Conservation (phyloP, 2,113 vertebrate genomes). For the Peromyscus polionotus region DNA sequence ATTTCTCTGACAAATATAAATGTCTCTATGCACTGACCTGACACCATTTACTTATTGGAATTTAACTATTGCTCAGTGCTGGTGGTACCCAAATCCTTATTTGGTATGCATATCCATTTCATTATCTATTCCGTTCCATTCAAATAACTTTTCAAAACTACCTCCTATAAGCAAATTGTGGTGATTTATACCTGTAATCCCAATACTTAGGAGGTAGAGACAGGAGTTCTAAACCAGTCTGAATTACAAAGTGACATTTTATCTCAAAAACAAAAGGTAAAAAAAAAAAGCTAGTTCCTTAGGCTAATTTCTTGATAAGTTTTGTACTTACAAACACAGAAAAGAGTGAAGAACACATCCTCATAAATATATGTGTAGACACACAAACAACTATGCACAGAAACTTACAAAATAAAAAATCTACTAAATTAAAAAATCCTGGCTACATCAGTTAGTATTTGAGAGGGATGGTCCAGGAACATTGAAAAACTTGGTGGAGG, state of each 20-base stretch:
- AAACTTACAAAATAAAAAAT: constrained; percentile 40
- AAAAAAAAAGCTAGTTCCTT: background rate
- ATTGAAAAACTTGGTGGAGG: background rate
- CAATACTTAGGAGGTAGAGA: background rate
- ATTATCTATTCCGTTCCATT: background rate
- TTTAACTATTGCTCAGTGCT: constrained; percentile 7
- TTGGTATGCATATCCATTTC: background rate
- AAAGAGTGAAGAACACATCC: background rate
- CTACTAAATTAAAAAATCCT: background rate
- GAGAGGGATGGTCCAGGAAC: background rate
- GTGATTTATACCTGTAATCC: background rate
- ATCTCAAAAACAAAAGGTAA: background rate
- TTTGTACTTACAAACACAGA: background rate
- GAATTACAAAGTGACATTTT: background rate
- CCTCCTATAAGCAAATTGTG: background rate
- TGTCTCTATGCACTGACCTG: background rate
- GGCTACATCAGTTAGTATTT: background rate
- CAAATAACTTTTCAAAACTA: constrained; percentile 16
- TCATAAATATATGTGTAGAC: background rate
- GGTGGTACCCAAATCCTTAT: background rate
- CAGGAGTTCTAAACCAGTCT: background rate
- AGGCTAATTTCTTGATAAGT: background rate
- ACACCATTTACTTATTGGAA: constrained; percentile 11
- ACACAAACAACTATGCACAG: background rate
- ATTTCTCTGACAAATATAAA: constrained; percentile 10